Percentiles rank a stretch among this genome's conserved stretches.
Conservation (phyloP, 2,113 vertebrate species). For the Leucopsar rothschildi region DNA sequence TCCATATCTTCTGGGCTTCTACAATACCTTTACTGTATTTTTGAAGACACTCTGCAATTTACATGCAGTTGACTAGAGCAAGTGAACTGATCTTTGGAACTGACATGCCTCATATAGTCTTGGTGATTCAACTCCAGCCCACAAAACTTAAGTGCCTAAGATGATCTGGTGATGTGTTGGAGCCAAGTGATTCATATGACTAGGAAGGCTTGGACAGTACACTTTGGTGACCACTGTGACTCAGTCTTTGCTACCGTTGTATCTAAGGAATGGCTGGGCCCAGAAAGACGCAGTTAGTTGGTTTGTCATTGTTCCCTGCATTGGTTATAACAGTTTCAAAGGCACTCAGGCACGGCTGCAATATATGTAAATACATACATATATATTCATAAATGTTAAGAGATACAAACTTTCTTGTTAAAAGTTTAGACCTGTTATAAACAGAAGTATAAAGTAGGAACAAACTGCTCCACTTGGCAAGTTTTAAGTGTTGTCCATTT, state of each 20-base stretch:
- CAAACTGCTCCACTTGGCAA: background rate
- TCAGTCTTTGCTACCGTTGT: background rate
- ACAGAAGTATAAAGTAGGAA: background rate
- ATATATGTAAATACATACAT: background rate
- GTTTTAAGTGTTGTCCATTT: background rate
- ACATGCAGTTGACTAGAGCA: background rate
- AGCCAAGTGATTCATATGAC: conserved; percentile 12
- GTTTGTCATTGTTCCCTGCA: background rate
- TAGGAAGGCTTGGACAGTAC: background rate
- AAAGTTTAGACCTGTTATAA: background rate
- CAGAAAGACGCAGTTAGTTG: background rate
- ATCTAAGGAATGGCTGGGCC: background rate
- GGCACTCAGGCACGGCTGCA: background rate
- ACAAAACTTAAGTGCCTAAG: background rate
- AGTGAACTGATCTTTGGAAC: background rate
- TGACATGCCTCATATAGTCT: background rate
- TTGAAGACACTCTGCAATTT: background rate
- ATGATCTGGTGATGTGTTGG: background rate
- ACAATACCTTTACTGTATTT: background rate
- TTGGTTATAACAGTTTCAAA: background rate
- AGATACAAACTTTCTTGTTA: background rate
- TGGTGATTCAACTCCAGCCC: conserved; percentile 28
- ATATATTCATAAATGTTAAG: background rate
- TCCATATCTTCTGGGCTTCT: background rate
- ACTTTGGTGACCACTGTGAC: background rate